Evolutionary conservation across 2,888 invertebrate species (phyloP), one percentile per base, ranked within the genome.

Genomic region (Lampropteryx suffumata): DNA sequence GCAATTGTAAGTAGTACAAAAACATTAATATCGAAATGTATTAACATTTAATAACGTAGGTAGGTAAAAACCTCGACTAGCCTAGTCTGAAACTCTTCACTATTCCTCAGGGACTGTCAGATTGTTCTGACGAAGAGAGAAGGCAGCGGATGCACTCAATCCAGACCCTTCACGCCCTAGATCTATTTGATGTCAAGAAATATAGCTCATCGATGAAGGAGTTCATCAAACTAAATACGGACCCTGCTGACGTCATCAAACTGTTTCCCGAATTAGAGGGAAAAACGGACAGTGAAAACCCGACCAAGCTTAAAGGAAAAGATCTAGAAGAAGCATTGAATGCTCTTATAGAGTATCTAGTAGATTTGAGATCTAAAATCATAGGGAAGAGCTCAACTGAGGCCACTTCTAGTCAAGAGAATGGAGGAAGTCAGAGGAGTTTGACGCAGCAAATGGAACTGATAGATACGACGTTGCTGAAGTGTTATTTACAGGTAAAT

Each of bases 391-490:
- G 40, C 13, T 36, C 30, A 0, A 34, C 43, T 1, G 50, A 44
- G 0, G 40, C 45, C 8, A 40, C 42, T 1, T 59, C 62, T 0
- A 70, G 69, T 51, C 76, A 66, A 3, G 67, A 69, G 0, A 71
- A 66, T 17, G 57, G 75, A 0, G 62, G 63, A 1, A 69, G 68
- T 35, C 82, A 79, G 50, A 78, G 84, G 47, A 87, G 81, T 48
- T 69, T 82, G 0, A 64, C 76, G 11, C 84, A 89, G 51, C 85
- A 84, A 53, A 50, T 98, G 51, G 98, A 98, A 80, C 95, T 99
- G 46, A 98, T 99, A 52, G 99, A 99, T 77, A 99, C 99, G 0
- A 99, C 99, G 0, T 88, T 99, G 41, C 91, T 99, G 7, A 99
- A 99, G 82, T 99, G 99, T 76, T 99, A 99, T 85, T 91, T 99